phyloP scores from a whole-genome alignment of 2,113 vertebrate species.

The Eptesicus fuscus region DNA sequence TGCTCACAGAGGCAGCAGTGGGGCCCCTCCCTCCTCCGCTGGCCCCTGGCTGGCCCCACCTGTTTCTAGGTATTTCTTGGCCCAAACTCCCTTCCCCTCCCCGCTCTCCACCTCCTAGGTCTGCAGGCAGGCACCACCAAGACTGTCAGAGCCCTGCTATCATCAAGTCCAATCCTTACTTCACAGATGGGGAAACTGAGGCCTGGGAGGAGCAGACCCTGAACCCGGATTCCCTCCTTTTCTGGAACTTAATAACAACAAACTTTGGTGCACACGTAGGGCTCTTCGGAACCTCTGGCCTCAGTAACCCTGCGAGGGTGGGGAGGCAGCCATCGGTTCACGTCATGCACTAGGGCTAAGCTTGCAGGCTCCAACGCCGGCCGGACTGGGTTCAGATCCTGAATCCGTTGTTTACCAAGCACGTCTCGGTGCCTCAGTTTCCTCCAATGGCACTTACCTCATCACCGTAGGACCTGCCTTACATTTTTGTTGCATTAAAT shows the following conservation, averaged over 20 bases:
- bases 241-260: not conserved
- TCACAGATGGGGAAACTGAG: not conserved
- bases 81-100: not conserved
- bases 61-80: not conserved
- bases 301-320: not conserved
- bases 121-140: not conserved
- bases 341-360: not conserved
- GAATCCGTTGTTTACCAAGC: not conserved
- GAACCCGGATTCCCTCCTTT: not conserved
- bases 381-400: not conserved
- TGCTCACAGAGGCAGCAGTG: not conserved
- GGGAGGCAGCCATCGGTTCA: not conserved
- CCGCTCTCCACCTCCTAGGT: not conserved
- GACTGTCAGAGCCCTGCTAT: not conserved
- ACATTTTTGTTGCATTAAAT: not conserved
- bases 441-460: not conserved
- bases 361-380: not conserved
- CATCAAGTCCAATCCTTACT: not conserved
- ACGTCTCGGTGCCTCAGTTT: not conserved
- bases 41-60: not conserved
- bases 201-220: not conserved
- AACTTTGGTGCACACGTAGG: not conserved
- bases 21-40: not conserved
- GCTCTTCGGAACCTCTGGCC: not conserved
- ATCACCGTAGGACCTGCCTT: not conserved